Percentiles rank a stretch among this genome's conserved stretches.
phyloP scores from a whole-genome alignment of 2,888 invertebrate species.

The Drosophila falleni region DNA sequence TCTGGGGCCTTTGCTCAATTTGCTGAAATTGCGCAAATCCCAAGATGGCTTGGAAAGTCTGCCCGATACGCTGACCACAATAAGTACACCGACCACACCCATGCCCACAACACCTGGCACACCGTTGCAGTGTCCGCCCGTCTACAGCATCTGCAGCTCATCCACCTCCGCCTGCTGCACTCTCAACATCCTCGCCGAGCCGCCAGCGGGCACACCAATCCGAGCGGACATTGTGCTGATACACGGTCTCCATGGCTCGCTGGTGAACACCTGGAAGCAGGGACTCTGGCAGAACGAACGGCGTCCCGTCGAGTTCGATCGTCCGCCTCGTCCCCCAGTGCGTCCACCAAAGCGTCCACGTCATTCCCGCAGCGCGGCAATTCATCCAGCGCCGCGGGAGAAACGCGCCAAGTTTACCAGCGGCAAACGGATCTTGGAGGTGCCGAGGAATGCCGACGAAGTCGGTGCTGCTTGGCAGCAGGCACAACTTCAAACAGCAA shows the following conservation, averaged over 20 bases:
- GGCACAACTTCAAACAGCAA: conserved; percentile 26
- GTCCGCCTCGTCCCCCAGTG: conserved; percentile 84
- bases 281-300: conserved; percentile 88
- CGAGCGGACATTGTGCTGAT: conserved; percentile 92
- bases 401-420: conserved; percentile 79
- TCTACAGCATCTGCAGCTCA: conserved; percentile 39
- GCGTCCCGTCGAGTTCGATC: conserved; percentile 83
- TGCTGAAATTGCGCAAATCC: conserved; percentile 83
- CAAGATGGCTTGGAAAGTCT: conserved; percentile 81
- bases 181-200: conserved; percentile 83
- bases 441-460: not conserved
- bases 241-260: conserved; percentile 89
- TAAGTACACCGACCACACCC: conserved; percentile 53
- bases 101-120: conserved; percentile 32
- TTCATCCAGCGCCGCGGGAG: conserved; percentile 81
- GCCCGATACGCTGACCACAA: conserved; percentile 69
- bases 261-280: conserved; percentile 93
- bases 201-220: conserved; percentile 82
- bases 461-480: conserved; percentile 45
- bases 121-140: conserved; percentile 45
- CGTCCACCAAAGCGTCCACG: conserved; percentile 84
- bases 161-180: conserved; percentile 81
- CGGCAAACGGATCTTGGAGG: conserved; percentile 39
- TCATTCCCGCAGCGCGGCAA: conserved; percentile 79
- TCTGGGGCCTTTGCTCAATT: conserved; percentile 83